Base-by-base conservation (phyloP, 2,888 invertebrate genomes). In the Calameuta filiformis region DNA sequence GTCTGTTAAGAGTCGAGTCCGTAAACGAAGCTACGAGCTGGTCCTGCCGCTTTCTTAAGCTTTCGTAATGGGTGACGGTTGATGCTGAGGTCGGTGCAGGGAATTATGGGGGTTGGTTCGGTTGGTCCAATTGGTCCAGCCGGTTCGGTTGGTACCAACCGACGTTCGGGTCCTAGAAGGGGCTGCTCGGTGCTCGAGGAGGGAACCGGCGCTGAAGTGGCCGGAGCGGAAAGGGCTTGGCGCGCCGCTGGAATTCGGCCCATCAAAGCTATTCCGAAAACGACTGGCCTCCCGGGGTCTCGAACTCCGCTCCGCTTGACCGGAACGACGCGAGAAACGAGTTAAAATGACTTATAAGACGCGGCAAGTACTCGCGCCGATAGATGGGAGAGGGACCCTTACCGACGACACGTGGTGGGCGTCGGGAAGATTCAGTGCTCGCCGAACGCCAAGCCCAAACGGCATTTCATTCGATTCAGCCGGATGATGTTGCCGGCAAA, bases 361-460 rank as follows among this genome's bases (percentile, higher is more conserved):
- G 76, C 75, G 77, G 33, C 69, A 33, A 69, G 69, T 31, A 69
- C 69, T 31, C 69, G 33, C 30, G 30, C 31, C 31, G 69, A 69
- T 69, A 69, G 69, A 69, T 30, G 69, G 31, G 69, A 69, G 69
- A 69, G 69, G 69, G 69, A 69, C 31, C 30, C 69, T 33, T 33
- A 33, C 69, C 82, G 86, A 83, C 83, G 86, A 86, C 86, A 85
- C 83, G 79, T 80, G 79, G 86, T 86, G 86, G 86, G 86, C 86
- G 86, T 86, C 77, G 80, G 73, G 85, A 86, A 86, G 86, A 86
- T 86, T 86, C 86, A 86, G 85, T 86, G 80, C 83, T 76, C 78
- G 83, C 77, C 81, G 83, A 83, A 81, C 81, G 84, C 85, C 85
- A 85, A 85, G 84, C 85, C 84, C 84, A 85, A 85, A 85, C 81